A percentile compares a stretch with the other conserved stretches of the same genome.
These are phyloP conservation scores for Lithophane semibrunnea DNA, from an alignment of 2,888 invertebrate species.

Conservation along the genomic window DNA sequence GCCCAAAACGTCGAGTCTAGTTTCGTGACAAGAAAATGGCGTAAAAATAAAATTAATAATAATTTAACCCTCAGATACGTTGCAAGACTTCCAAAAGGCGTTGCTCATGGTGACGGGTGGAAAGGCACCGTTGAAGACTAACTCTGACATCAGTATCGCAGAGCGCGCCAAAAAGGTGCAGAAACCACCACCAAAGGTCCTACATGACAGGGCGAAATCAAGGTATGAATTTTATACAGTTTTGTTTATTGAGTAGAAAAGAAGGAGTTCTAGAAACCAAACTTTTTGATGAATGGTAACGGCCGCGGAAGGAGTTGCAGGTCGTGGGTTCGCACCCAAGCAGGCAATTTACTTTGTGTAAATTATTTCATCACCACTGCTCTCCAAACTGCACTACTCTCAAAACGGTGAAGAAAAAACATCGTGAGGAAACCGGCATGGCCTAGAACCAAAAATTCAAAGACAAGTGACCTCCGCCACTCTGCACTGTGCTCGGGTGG, in stretches of 20 bases:
- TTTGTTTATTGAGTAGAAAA: not conserved
- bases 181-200: slow-evolving; percentile 80
- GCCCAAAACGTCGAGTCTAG: not conserved
- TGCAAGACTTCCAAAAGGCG: slow-evolving; percentile 88
- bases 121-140: slow-evolving; percentile 73
- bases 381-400: not conserved
- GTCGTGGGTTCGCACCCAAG: too few species aligned
- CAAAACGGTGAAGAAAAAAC: not conserved
- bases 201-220: slow-evolving; percentile 91
- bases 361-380: not conserved
- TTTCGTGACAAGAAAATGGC: not conserved
- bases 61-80: slow-evolving; percentile 83
- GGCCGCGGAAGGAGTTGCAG: too few species aligned
- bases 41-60: not conserved
- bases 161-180: slow-evolving; percentile 76
- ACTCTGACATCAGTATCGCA: slow-evolving; percentile 76
- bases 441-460: not conserved
- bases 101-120: slow-evolving; percentile 76
- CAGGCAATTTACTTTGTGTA: not conserved
- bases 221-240: slow-evolving; percentile 71
- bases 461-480: not conserved
- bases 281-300: not conserved
- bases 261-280: not conserved
- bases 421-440: not conserved
- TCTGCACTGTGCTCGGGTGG: not conserved